A percentile compares a stretch with the other conserved stretches of the same genome.
Conservation (phyloP, 2,113 vertebrate species). For the Pteropus alecto region DNA sequence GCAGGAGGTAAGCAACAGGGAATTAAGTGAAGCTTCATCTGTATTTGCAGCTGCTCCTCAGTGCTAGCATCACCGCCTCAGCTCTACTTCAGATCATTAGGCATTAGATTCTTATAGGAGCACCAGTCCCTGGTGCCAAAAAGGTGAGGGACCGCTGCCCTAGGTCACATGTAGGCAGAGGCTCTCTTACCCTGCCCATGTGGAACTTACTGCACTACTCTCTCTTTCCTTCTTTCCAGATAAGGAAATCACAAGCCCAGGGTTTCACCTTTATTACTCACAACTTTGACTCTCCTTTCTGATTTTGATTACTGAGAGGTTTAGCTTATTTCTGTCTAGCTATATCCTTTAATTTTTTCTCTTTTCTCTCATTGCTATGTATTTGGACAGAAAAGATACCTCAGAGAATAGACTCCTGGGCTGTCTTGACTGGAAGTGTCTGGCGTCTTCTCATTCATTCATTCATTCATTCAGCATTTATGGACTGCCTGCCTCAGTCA, state of each 20-base stretch:
- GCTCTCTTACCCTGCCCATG: neutral
- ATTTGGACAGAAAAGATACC: neutral
- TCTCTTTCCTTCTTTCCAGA: neutral
- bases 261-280: neutral
- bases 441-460: neutral
- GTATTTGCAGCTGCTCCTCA: no score
- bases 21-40: no score
- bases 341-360: neutral
- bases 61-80: no score
- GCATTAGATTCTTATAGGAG: no score
- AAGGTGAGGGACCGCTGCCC: no score
- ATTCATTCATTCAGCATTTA: neutral
- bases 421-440: neutral
- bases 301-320: neutral
- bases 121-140: no score
- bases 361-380: neutral
- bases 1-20: no score
- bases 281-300: neutral
- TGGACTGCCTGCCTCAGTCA: neutral
- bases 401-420: neutral
- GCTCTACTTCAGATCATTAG: no score
- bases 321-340: neutral
- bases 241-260: neutral
- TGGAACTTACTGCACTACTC: neutral
- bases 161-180: no score